A percentile compares a stretch with the other conserved stretches of the same genome.
Evolutionary conservation across 2,797 vertebrate species (phyloP).

Genomic region (Phoeniculus purpureus): DNA sequence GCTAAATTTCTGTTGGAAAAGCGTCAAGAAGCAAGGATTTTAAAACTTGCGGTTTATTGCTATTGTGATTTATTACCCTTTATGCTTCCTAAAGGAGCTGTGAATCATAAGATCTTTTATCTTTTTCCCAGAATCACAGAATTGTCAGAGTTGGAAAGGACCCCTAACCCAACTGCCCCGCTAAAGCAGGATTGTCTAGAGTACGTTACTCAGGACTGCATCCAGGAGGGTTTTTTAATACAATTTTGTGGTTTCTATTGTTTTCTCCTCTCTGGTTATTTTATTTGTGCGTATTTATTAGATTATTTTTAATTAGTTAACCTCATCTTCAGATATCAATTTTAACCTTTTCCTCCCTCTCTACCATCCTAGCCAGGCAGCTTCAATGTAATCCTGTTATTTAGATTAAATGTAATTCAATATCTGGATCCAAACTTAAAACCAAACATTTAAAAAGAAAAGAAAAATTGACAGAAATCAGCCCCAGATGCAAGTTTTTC

Average conservation of each 20-base stretch:
- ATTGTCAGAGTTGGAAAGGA: too few relatives aligned
- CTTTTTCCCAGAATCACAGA: neutral
- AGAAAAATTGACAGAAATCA: neutral
- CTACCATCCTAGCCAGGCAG: neutral
- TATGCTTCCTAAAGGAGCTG: neutral
- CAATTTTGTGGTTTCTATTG: neutral
- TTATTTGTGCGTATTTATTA: constrained; percentile 21
- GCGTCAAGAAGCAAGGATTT: constrained; percentile 16
- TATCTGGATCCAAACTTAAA: neutral
- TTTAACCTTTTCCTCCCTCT: neutral
- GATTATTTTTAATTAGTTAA: neutral
- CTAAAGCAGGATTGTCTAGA: too few relatives aligned
- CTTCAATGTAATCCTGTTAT: neutral
- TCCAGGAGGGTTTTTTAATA: too few relatives aligned
- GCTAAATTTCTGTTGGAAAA: constrained; percentile 41
- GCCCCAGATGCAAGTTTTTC: constrained; percentile 10
- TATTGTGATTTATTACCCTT: constrained; percentile 21
- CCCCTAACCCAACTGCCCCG: too few relatives aligned
- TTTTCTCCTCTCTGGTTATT: neutral
- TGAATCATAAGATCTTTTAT: neutral
- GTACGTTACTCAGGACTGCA: too few relatives aligned
- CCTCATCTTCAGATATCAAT: neutral
- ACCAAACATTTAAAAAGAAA: neutral
- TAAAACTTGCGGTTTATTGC: constrained; percentile 17
- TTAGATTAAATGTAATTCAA: neutral